Percentiles rank a stretch among this genome's conserved stretches.
These are phyloP conservation scores for Eulithis testata DNA, from an alignment of 2,888 invertebrate genomes.

Conservation along the genomic window DNA sequence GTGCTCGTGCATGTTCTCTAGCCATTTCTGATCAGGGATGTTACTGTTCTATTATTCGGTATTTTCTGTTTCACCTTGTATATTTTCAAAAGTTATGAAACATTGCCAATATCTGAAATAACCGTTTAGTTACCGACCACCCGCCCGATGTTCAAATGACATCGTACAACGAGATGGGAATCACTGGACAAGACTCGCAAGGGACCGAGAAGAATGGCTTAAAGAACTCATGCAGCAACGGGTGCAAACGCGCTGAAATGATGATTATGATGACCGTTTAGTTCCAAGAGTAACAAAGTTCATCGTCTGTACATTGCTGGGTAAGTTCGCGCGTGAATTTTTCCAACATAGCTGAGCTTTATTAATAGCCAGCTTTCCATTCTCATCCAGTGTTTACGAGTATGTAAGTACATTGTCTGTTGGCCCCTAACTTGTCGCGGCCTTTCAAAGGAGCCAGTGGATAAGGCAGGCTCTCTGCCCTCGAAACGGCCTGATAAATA, in stretches of 20 bases:
- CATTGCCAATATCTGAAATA: too few species aligned
- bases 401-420: slow-evolving; percentile 26
- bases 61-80: not conserved
- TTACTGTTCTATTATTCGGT: slow-evolving; percentile 6
- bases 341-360: slow-evolving; percentile 3
- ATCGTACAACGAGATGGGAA: too few species aligned
- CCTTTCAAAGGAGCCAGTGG: slow-evolving; percentile 52
- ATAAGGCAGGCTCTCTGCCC: slow-evolving; percentile 59
- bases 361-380: slow-evolving; percentile 19
- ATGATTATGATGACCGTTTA: too few species aligned
- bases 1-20: slow-evolving; percentile 7
- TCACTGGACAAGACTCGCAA: too few species aligned
- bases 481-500: slow-evolving; percentile 58
- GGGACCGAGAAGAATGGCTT: too few species aligned
- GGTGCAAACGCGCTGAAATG: too few species aligned
- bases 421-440: slow-evolving; percentile 46
- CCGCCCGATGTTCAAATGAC: too few species aligned
- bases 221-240: too few species aligned
- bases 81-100: not conserved
- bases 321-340: not conserved
- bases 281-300: not conserved
- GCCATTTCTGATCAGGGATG: slow-evolving; percentile 1
- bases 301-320: not conserved
- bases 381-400: slow-evolving; percentile 19
- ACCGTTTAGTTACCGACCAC: too few species aligned